phyloP scores from a whole-genome alignment of 1,140 invertebrate genomes.

The Teleopsis dalmanni region DNA sequence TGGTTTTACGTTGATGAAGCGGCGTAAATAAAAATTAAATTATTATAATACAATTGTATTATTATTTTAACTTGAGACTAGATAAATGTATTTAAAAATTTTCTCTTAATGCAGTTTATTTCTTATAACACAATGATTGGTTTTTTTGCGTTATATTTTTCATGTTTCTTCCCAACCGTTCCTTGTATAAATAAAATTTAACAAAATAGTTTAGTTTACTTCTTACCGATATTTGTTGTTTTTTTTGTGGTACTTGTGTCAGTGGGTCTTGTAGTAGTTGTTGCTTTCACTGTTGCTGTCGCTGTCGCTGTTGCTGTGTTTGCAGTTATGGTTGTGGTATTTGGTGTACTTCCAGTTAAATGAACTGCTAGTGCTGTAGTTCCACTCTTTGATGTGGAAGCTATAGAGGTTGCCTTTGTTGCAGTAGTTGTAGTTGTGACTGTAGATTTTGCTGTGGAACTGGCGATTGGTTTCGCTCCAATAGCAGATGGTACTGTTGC shows the following conservation, averaged over 20 bases:
- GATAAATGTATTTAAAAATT: too few species aligned
- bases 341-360: background rate
- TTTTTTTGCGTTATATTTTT: too few species aligned
- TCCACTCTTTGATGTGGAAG: background rate
- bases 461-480: slow-evolving; percentile 3
- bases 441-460: slow-evolving; percentile 10
- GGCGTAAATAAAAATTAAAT: too few species aligned
- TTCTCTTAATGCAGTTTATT: too few species aligned
- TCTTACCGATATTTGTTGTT: too few species aligned
- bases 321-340: background rate
- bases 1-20: too few species aligned
- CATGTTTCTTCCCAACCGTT: too few species aligned
- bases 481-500: background rate
- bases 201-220: too few species aligned
- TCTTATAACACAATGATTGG: too few species aligned
- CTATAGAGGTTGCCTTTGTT: background rate
- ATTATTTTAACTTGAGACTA: too few species aligned
- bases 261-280: background rate
- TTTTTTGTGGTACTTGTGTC: slow-evolving; percentile 10
- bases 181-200: too few species aligned
- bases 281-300: slow-evolving; percentile 12
- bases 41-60: too few species aligned
- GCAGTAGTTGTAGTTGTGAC: background rate
- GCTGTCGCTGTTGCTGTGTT: slow-evolving; percentile 10
- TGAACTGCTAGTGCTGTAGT: background rate